A percentile compares a stretch with the other conserved stretches of the same genome.
These are phyloP conservation scores for Piscicola geometra DNA, from an alignment of 2,888 invertebrate genomes.

Conservation along the genomic window DNA sequence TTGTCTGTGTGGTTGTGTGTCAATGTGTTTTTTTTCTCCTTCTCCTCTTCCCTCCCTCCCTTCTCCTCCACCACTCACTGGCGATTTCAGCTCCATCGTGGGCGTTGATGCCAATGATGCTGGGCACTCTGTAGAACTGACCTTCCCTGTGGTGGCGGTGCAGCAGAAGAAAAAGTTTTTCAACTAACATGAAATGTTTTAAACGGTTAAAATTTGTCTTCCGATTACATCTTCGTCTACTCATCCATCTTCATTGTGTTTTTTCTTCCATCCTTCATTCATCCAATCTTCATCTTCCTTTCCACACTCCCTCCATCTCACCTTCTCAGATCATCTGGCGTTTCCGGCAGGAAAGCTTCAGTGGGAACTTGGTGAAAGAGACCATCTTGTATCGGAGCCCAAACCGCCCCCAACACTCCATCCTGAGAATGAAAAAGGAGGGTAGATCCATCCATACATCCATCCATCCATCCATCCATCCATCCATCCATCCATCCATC, in stretches of 20 bases:
- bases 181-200: too few species aligned
- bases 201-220: too few species aligned
- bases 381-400: slow-evolving; percentile 44
- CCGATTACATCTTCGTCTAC: too few species aligned
- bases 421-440: slow-evolving; percentile 35
- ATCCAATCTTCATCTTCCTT: too few species aligned
- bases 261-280: too few species aligned
- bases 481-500: background rate
- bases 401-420: slow-evolving; percentile 42
- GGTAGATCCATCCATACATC: background rate
- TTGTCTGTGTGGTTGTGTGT: too few species aligned
- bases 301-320: background rate
- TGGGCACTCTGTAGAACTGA: slow-evolving; percentile 43
- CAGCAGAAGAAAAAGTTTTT: too few species aligned
- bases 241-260: too few species aligned
- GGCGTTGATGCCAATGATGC: slow-evolving; percentile 43
- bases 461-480: background rate
- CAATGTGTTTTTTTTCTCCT: too few species aligned
- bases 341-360: slow-evolving; percentile 41
- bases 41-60: too few species aligned
- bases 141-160: slow-evolving; percentile 31
- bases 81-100: slow-evolving; percentile 43
- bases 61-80: slow-evolving; percentile 33
- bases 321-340: slow-evolving; percentile 40
- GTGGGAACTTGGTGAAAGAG: slow-evolving; percentile 35